Evolutionary conservation across 2,888 invertebrate genomes (phyloP), one percentile per base, ranked within the genome.

Genomic region (Ectemnius cavifrons): DNA sequence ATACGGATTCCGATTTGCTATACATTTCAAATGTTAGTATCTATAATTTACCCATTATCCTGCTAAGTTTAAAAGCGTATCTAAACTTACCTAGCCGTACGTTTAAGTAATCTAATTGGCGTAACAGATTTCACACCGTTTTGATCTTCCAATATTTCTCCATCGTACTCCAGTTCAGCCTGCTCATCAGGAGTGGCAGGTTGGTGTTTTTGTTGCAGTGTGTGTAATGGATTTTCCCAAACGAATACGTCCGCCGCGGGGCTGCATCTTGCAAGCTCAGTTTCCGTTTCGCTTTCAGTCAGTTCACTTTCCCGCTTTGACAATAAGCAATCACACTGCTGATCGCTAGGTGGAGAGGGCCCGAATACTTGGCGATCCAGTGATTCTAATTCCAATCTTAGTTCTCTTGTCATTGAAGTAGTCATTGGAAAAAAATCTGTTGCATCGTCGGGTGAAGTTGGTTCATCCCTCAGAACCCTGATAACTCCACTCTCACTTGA

Each of bases 321-420:
- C 2, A 87, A 82, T 11, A 85, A 81, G 20, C 86, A 87, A 62
- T 91, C 89, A 60, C 86, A 88, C 16, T 86, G 86, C 49, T 87
- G 84, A n/a, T 86, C 88, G 23, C 85, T 85, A 0, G 89, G 85
- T 2, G 88, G 87, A 0, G 90, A 90, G 11, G 92, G 92, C 0
- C 96, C 96, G 87, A 96, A 96, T 4, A 97, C 95, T 91, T 96
- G 96, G 8, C 96, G 93, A 91, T 97, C 96, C 83, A 97, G 92
- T 88, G 96, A 96, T 87, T 97, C 97, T 77, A 97, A 90, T 89
- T 97, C 97, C 62, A 97, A 92, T 84, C 95, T 93, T 84, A 97
- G 91, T 89, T 97, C 97, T 84, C 96, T 93, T 0, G 97, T 97
- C 92, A 97, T 96, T 2, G 97, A 96, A 4, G 96, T 97, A 0